Evolutionary conservation across 2,113 vertebrate genomes (phyloP).

Genomic region (Pelmatolapia mariae): DNA sequence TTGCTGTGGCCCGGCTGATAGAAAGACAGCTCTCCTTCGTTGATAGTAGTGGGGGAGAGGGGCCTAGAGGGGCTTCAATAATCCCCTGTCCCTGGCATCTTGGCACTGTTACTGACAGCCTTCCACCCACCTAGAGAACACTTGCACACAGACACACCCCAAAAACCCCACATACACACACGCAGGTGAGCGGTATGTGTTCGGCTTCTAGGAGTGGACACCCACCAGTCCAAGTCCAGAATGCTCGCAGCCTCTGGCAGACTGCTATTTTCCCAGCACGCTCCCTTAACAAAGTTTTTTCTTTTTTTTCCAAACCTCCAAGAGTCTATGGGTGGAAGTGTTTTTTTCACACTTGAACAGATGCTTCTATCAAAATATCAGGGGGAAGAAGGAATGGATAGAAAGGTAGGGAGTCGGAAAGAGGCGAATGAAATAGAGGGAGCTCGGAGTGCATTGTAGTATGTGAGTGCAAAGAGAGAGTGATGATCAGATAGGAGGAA

Average conservation of each 20-base stretch:
- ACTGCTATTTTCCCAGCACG: slow-evolving; percentile 77
- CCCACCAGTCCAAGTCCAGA: slow-evolving; percentile 53
- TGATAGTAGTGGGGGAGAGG: slow-evolving; percentile 53
- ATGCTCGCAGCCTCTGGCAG: slow-evolving; percentile 48
- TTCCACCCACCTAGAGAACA: slow-evolving; percentile 39
- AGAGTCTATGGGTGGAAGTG: slow-evolving; percentile 20
- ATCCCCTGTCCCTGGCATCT: slow-evolving; percentile 58
- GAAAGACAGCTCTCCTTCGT: slow-evolving; percentile 50
- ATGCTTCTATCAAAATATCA: slow-evolving; percentile 58
- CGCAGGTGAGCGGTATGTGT: slow-evolving; percentile 39
- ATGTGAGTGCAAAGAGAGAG: neutral
- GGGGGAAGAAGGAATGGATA: slow-evolving; percentile 7
- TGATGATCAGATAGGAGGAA: neutral
- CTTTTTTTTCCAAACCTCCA: slow-evolving; percentile 19
- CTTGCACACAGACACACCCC: neutral
- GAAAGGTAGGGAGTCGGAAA: neutral
- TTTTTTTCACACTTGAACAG: slow-evolving; percentile 58
- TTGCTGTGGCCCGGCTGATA: slow-evolving; percentile 35
- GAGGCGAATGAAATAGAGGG: neutral
- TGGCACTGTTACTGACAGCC: slow-evolving; percentile 66
- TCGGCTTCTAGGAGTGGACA: slow-evolving; percentile 41
- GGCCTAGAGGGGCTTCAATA: slow-evolving; percentile 47
- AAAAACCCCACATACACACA: neutral
- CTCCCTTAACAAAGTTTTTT: slow-evolving; percentile 69
- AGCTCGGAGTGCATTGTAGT: slow-evolving; percentile 8